Evolutionary conservation across 2,797 vertebrate species (phyloP), one percentile per base, ranked within the genome.

Genomic region (Lepilemur ruficaudatus): DNA sequence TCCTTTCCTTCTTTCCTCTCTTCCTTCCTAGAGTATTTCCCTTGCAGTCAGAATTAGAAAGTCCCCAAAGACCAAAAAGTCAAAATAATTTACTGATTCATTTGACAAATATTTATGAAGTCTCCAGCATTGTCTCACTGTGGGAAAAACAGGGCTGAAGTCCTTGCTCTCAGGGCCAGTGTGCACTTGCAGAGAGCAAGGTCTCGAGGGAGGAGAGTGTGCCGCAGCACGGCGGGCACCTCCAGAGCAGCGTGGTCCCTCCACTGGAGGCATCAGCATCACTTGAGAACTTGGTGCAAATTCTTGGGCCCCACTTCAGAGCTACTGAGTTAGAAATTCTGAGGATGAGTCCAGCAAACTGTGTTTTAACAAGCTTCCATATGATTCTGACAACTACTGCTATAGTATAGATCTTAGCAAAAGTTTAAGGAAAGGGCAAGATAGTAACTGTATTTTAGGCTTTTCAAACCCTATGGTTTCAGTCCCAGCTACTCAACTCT

Each of bases 161-260:
- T 52, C 35, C 23, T 10, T 52, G 14, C 32, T n/a, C 14, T 83
- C 4, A 3, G 23, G 63, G n/a, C 18, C 3, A 30, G n/a, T 50
- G 23, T 5, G 30, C 59, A 43, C 30, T 48, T 65, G 30, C n/a
- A 28, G 63, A 32, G 63, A 35, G 28, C 32, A 22, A 4, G 23
- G 55, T 43, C 38, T 46, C 38, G 38, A 63, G 1, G 13, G 43
- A 50, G 61, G n/a, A 38, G 23, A 38, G 63, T 38, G 30, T 2
- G 12, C 12, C 38, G 10, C 3, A 18, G 2, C 30, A 11, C 22
- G 25, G 20, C 7, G 1, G 5, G 35, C 2, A 25, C 23, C 15
- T 52, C 65, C 52, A 18, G 13, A 41, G 3, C 32, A 65, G 30
- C 4, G 32, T 11, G 59, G 22, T 63, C 7, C 80, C 52, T 57